These are phyloP conservation scores for Pseudopleuronectes americanus DNA, from an alignment of 2,797 vertebrate species.

Conservation along the genomic window DNA sequence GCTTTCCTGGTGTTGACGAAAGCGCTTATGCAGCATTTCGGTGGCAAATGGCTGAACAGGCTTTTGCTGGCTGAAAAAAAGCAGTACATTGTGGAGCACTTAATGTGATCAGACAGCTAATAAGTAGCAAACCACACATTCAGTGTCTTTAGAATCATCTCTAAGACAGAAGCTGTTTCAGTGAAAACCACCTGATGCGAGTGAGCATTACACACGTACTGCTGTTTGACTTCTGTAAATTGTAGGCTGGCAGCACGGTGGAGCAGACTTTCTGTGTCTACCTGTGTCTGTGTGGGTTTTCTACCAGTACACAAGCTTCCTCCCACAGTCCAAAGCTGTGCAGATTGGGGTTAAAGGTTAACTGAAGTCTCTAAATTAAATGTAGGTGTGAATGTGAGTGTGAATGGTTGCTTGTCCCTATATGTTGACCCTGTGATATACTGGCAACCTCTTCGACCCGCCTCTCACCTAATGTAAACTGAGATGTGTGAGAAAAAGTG, in stretches of 20 bases:
- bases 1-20: slow-evolving; percentile 58
- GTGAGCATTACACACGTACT: not conserved
- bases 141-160: not conserved
- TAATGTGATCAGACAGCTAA: slow-evolving; percentile 52
- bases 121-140: slow-evolving; percentile 12
- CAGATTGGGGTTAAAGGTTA: no score
- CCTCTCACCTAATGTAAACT: no score
- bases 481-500: no score
- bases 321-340: no score
- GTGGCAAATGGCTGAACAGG: slow-evolving; percentile 59
- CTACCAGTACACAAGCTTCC: no score
- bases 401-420: no score
- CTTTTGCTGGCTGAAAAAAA: slow-evolving; percentile 46
- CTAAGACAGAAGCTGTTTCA: not conserved
- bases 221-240: not conserved
- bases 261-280: no score
- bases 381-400: no score
- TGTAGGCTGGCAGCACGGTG: not conserved
- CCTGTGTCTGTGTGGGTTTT: no score
- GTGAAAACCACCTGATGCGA: slow-evolving; percentile 22
- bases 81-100: slow-evolving; percentile 35
- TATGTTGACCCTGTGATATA: no score
- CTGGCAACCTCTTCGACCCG: no score
- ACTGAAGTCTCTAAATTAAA: no score
- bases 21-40: slow-evolving; percentile 62